Conservation (phyloP, 2,888 invertebrate species). For the Lepidocyrtinus sp. region DNA sequence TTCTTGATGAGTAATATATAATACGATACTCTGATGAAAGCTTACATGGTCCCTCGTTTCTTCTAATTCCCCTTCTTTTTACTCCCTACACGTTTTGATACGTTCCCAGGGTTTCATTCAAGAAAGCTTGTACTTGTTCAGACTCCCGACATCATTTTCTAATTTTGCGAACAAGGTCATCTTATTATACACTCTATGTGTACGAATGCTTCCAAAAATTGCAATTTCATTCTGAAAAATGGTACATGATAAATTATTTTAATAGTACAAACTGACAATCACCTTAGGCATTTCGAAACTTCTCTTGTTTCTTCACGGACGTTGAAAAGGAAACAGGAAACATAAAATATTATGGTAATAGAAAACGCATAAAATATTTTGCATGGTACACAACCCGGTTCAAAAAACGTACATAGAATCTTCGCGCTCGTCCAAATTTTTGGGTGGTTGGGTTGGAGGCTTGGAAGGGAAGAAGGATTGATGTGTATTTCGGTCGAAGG, state of each 20-base stretch:
- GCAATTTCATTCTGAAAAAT: slow-evolving; percentile 46
- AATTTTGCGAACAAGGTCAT: slow-evolving; percentile 41
- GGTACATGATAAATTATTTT: too few relatives aligned
- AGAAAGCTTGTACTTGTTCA: slow-evolving; percentile 20
- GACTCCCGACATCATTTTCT: slow-evolving; percentile 4
- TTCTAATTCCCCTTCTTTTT: slow-evolving; percentile 26
- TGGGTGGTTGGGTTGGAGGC: too few relatives aligned
- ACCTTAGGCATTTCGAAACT: not conserved
- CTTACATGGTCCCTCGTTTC: slow-evolving; percentile 3
- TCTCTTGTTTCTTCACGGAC: not conserved
- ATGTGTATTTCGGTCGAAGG: too few relatives aligned
- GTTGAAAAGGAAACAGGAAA: slow-evolving; percentile 46
- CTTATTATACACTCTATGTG: slow-evolving; percentile 35
- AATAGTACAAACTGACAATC: too few relatives aligned
- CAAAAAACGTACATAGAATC: too few relatives aligned
- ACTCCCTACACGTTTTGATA: slow-evolving; percentile 5
- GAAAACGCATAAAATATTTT: not conserved
- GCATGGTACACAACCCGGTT: not conserved
- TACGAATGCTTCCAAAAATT: slow-evolving; percentile 14
- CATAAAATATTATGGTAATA: slow-evolving; percentile 17
- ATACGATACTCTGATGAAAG: slow-evolving; percentile 34
- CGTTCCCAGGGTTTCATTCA: slow-evolving; percentile 40
- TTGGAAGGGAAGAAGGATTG: too few relatives aligned
- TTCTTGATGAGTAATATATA: slow-evolving; percentile 4
- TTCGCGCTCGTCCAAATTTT: too few relatives aligned